phyloP scores from a whole-genome alignment of 2,113 vertebrate species.

The Girardinichthys multiradiatus region DNA sequence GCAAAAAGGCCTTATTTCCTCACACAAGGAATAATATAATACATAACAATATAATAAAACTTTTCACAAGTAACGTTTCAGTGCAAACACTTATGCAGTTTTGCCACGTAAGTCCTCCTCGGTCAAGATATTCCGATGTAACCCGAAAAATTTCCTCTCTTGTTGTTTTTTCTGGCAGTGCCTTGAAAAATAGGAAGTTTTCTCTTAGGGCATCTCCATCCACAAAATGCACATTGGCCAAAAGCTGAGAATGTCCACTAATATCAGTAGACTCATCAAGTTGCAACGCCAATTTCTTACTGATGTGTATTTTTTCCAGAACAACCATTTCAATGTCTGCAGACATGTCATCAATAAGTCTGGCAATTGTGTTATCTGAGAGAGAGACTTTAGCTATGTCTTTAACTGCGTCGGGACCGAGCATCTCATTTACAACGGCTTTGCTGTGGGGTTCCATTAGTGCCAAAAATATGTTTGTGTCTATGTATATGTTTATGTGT shows the following conservation, averaged over 20 bases:
- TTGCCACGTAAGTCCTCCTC: slow-evolving; percentile 8
- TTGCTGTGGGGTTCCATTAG: too few relatives aligned
- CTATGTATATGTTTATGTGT: too few relatives aligned
- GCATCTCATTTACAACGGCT: slow-evolving; percentile 14
- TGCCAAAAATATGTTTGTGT: too few relatives aligned
- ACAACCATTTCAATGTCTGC: too few relatives aligned
- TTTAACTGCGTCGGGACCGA: slow-evolving; percentile 2
- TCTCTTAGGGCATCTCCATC: slow-evolving; percentile 13
- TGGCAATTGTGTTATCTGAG: slow-evolving; percentile 14
- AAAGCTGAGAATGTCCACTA: slow-evolving; percentile 10
- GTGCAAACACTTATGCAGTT: slow-evolving; percentile 14
- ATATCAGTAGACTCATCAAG: not conserved
- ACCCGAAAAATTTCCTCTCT: slow-evolving; percentile 18
- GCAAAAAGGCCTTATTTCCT: too few relatives aligned
- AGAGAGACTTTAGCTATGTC: not conserved
- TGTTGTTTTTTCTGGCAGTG: slow-evolving; percentile 17
- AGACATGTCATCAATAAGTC: not conserved
- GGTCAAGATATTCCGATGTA: slow-evolving; percentile 27
- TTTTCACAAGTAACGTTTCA: too few relatives aligned
- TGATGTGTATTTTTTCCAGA: too few relatives aligned
- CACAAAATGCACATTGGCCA: slow-evolving; percentile 16
- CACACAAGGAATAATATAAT: too few relatives aligned
- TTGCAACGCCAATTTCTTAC: too few relatives aligned
- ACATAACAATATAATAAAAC: too few relatives aligned
- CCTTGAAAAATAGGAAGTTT: slow-evolving; percentile 30